A percentile compares a stretch with the other conserved stretches of the same genome.
Conservation (phyloP, 1,140 invertebrate genomes). For the Trypoxylus dichotomus region DNA sequence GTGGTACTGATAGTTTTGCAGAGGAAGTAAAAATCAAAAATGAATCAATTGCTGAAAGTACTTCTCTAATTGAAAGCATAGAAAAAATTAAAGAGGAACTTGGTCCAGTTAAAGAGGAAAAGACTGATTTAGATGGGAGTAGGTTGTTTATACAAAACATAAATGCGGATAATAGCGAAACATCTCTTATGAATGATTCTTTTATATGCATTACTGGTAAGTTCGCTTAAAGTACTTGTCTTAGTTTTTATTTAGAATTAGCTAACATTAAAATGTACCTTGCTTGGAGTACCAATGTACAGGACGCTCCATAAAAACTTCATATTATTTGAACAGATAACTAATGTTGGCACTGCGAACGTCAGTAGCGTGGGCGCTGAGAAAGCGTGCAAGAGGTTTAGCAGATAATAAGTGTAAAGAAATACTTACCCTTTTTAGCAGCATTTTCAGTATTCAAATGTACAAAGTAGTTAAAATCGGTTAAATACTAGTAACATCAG, state of each 20-base stretch:
- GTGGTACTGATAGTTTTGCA: neutral
- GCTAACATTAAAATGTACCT: too few species aligned
- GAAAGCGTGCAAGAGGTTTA: too few species aligned
- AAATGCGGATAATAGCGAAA: neutral
- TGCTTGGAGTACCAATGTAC: too few species aligned
- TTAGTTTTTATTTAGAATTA: neutral
- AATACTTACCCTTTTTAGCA: too few species aligned
- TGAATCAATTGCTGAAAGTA: neutral
- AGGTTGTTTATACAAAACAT: neutral
- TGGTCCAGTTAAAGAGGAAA: neutral
- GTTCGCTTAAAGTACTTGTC: neutral
- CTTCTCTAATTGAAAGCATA: neutral
- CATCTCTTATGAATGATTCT: neutral
- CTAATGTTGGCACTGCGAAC: too few species aligned
- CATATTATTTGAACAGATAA: too few species aligned
- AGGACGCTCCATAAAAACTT: too few species aligned
- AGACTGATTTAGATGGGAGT: neutral
- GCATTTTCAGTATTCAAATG: too few species aligned
- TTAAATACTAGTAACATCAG: too few species aligned
- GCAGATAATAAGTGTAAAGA: too few species aligned
- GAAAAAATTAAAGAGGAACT: neutral
- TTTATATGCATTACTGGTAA: neutral
- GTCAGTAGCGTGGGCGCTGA: too few species aligned
- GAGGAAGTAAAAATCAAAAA: slow-evolving; percentile 29
- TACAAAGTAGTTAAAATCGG: too few species aligned